Percentiles rank a stretch among this genome's conserved stretches.
Conservation (phyloP, 1,140 invertebrate species). For the Choristoneura fumiferana region DNA sequence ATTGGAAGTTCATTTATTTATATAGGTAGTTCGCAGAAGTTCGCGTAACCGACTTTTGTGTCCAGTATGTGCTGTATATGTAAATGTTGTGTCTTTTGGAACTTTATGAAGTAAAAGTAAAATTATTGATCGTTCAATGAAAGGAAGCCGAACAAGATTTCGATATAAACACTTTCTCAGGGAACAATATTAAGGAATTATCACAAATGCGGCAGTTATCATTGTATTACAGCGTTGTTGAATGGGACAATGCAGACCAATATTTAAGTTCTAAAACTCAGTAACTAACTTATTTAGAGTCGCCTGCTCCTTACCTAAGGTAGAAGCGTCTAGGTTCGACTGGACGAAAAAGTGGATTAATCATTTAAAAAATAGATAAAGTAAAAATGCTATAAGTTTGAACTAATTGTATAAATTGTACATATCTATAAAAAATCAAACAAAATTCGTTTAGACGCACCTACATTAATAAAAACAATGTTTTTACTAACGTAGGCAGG, state of each 20-base stretch:
- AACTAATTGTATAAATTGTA: constrained; percentile 21
- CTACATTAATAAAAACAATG: not conserved
- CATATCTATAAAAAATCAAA: constrained; percentile 14
- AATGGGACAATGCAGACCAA: not conserved
- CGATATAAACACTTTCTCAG: not conserved
- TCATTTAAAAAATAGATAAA: constrained; percentile 9
- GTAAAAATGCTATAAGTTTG: constrained; percentile 18
- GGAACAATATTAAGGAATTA: constrained; percentile 30
- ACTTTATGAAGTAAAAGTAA: too few relatives aligned
- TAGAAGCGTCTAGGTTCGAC: constrained; percentile 1
- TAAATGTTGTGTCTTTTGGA: too few relatives aligned
- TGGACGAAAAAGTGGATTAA: constrained; percentile 13
- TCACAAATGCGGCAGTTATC: constrained; percentile 58
- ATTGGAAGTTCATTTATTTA: not conserved
- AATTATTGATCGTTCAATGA: too few relatives aligned
- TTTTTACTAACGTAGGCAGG: not conserved
- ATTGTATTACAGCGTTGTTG: constrained; percentile 19
- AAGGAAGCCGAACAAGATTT: not conserved
- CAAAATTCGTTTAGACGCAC: not conserved
- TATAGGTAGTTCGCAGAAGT: too few relatives aligned
- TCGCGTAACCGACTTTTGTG: too few relatives aligned
- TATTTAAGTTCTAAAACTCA: constrained; percentile 9
- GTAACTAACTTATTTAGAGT: constrained; percentile 15
- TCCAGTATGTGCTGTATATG: too few relatives aligned
- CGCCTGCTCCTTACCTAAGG: constrained; percentile 1